These are phyloP conservation scores for Bungarus multicinctus DNA, from an alignment of 2,113 vertebrate genomes.

Conservation along the genomic window DNA sequence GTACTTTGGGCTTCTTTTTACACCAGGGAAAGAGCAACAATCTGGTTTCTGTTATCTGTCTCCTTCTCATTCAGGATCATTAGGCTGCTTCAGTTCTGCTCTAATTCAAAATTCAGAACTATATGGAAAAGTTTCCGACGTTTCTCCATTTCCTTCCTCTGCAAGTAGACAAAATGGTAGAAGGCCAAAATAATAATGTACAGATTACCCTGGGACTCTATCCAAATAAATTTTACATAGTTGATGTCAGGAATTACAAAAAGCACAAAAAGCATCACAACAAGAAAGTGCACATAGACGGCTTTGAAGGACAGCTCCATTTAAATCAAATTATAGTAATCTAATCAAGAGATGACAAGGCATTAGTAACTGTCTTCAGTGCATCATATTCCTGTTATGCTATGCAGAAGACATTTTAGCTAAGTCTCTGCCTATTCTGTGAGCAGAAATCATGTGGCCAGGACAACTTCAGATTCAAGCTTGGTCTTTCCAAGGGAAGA, in stretches of 20 bases:
- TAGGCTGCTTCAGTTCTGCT: background rate
- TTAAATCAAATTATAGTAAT: background rate
- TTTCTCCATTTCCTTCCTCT: background rate
- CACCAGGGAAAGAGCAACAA: background rate
- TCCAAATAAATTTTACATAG: background rate
- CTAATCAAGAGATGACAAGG: background rate
- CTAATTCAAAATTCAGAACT: background rate
- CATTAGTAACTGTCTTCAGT: background rate
- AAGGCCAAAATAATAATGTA: background rate
- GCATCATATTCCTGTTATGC: background rate
- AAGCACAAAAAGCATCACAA: background rate
- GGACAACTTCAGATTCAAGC: background rate
- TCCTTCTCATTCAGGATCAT: background rate
- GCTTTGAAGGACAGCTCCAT: background rate
- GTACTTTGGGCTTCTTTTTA: background rate
- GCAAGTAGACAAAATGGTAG: background rate
- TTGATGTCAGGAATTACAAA: background rate
- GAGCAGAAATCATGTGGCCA: background rate
- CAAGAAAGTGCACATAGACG: background rate
- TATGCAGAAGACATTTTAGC: background rate
- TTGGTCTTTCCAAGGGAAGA: background rate
- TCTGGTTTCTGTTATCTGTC: background rate
- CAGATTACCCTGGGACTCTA: background rate
- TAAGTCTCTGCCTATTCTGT: background rate
- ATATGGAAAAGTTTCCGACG: background rate